Evolutionary conservation across 2,888 invertebrate genomes (phyloP).

Genomic region (Lutraria lutraria): DNA sequence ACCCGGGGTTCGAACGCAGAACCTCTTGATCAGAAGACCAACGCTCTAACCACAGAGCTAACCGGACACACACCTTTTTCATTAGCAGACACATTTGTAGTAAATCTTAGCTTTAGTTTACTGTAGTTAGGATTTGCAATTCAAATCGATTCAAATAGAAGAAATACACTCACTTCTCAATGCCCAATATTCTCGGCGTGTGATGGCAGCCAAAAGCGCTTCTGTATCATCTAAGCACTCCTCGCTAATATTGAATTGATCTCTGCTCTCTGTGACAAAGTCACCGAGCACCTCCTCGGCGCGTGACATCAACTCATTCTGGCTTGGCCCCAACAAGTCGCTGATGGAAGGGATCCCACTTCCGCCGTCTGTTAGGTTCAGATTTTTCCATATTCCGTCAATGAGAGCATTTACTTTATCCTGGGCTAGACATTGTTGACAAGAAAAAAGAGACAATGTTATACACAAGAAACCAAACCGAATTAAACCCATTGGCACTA

Average conservation of each 20-base stretch:
- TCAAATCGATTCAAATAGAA: background rate
- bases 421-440: background rate
- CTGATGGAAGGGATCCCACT: background rate
- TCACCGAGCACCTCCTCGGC: background rate
- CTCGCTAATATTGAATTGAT: background rate
- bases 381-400: background rate
- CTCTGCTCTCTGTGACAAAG: background rate
- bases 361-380: background rate
- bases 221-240: background rate
- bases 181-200: background rate
- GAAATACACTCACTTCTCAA: background rate
- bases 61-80: no score
- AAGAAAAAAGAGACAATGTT: background rate
- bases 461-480: background rate
- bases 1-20: no score
- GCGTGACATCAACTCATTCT: background rate
- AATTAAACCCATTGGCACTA: no score
- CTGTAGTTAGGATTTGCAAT: no score
- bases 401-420: background rate
- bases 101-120: no score
- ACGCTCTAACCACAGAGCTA: no score
- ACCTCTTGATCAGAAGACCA: no score
- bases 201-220: background rate
- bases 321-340: background rate
- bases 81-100: no score